These are phyloP conservation scores for Bos indicus DNA, from an alignment of 2,113 vertebrate genomes.

Conservation along the genomic window DNA sequence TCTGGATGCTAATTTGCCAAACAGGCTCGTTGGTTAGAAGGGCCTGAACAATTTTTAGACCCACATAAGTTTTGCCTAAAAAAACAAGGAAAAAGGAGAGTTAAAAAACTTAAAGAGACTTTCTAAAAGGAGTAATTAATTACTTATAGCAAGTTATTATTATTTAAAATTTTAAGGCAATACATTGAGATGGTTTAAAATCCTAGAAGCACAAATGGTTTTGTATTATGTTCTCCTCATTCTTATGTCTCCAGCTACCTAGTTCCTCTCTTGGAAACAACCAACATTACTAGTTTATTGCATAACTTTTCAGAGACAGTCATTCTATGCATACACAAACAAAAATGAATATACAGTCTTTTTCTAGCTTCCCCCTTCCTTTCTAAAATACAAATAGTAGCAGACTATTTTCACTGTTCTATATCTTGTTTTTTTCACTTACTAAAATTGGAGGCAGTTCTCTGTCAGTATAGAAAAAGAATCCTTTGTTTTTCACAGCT, in stretches of 20 bases:
- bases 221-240: not conserved
- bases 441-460: not conserved
- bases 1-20: conserved; percentile 70
- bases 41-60: conserved; percentile 92
- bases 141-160: not conserved
- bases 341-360: not conserved
- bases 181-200: conserved; percentile 7
- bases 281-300: not conserved
- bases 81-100: conserved; percentile 62
- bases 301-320: not conserved
- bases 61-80: conserved; percentile 94
- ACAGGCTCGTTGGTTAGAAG: conserved; percentile 82
- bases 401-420: not conserved
- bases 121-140: conserved; percentile 6
- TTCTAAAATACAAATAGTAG: not conserved
- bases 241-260: not conserved
- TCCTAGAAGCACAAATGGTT: not conserved
- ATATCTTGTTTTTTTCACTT: not conserved
- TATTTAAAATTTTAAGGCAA: not conserved
- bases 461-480: not conserved
- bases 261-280: not conserved
- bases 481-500: not conserved
- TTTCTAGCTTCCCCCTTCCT: not conserved
- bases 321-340: not conserved
- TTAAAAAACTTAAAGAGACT: conserved; percentile 1